phyloP scores from a whole-genome alignment of 2,113 vertebrate genomes.

The Brachionichthys hirsutus region DNA sequence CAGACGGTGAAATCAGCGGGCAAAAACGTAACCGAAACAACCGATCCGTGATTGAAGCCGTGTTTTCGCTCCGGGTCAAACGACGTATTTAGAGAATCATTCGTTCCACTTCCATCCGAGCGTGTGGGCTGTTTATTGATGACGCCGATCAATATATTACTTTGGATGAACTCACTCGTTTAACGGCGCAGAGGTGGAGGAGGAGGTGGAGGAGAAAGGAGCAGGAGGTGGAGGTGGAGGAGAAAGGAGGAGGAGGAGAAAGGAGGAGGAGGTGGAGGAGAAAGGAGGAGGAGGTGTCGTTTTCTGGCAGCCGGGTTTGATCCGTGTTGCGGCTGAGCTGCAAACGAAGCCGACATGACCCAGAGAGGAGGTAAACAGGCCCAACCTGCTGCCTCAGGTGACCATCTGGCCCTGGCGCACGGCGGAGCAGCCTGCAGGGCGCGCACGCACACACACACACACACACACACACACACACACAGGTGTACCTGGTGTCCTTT shows the following conservation, averaged over 20 bases:
- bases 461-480: conserved; percentile 24
- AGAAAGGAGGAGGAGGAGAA: conserved; percentile 39
- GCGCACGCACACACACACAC: conserved; percentile 27
- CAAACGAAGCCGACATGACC: conserved; percentile 78
- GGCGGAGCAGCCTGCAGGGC: conserved; percentile 65
- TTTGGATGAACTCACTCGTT: no score
- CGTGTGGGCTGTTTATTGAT: no score
- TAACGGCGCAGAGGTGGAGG: no score
- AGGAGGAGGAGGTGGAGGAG: no score
- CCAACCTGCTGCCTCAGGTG: conserved; percentile 79
- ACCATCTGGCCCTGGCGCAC: conserved; percentile 78
- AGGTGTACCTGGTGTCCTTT: conserved; percentile 71
- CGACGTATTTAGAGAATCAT: no score
- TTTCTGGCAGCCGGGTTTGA: conserved; percentile 61
- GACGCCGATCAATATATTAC: no score
- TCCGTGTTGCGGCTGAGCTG: conserved; percentile 71
- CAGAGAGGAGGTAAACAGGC: conserved; percentile 79
- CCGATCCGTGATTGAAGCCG: no score
- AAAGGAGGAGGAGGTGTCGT: conserved; percentile 32
- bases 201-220: no score
- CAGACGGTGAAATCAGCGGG: no score
- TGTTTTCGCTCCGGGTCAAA: no score
- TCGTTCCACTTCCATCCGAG: no score
- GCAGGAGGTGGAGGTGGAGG: conserved; percentile 32
- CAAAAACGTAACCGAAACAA: no score